Percentiles rank a stretch among this genome's conserved stretches.
phyloP scores from a whole-genome alignment of 92 coral and sea anemone species.

The Palythoa grandis region DNA sequence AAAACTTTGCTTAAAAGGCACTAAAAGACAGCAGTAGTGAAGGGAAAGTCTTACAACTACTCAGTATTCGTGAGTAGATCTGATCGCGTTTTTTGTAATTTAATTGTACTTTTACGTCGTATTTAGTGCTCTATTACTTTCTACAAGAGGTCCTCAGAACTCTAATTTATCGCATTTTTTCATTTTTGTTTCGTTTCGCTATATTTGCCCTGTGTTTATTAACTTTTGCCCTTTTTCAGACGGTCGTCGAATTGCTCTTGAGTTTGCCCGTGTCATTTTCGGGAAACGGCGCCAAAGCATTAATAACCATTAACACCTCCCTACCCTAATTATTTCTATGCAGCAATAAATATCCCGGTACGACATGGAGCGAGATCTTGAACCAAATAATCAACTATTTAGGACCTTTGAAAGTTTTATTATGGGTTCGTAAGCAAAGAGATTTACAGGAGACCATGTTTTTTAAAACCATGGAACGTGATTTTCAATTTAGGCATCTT shows the following conservation, averaged over 20 bases:
- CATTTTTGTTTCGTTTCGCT: neutral
- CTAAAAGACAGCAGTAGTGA: neutral
- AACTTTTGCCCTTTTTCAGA: neutral
- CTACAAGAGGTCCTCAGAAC: neutral
- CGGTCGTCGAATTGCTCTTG: neutral
- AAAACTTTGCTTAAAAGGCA: neutral
- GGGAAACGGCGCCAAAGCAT: neutral
- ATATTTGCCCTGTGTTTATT: neutral
- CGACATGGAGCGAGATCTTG: neutral
- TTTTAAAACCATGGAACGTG: too few species aligned
- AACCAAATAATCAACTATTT: too few species aligned
- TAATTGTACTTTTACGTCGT: neutral
- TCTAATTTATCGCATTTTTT: neutral
- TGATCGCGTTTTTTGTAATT: neutral
- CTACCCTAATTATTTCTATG: neutral
- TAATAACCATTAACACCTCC: neutral
- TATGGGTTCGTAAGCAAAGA: too few species aligned
- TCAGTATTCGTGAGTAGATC: neutral
- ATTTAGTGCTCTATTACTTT: neutral
- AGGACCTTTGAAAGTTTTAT: too few species aligned
- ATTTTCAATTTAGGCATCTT: too few species aligned
- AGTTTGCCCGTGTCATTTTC: neutral
- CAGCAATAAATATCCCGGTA: neutral
- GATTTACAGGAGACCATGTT: too few species aligned
- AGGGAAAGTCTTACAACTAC: conserved; percentile 3